Conservation (phyloP, 2,113 vertebrate species). For the Hippocampus zosterae region DNA sequence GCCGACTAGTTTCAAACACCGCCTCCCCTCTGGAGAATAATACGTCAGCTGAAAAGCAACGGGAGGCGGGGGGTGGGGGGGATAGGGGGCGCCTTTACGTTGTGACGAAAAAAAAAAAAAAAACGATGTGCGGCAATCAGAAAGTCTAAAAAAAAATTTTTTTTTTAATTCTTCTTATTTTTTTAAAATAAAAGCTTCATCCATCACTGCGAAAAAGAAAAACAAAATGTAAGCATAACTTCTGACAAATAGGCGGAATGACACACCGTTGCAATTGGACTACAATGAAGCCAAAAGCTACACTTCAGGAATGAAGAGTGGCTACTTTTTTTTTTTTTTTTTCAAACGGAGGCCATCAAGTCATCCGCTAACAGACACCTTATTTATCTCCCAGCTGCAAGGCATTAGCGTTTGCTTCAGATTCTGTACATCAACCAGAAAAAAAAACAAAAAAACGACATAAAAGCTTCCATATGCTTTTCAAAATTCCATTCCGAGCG, state of each 20-base stretch:
- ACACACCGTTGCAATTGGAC: background rate
- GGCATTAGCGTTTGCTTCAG: slow-evolving; percentile 88
- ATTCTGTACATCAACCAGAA: slow-evolving; percentile 86
- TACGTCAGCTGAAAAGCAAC: background rate
- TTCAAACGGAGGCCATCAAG: slow-evolving; percentile 32
- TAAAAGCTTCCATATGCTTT: slow-evolving; percentile 88
- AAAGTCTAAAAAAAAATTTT: too few relatives aligned
- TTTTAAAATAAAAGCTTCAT: too few relatives aligned
- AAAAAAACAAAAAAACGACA: slow-evolving; percentile 73
- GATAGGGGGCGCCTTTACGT: too few relatives aligned
- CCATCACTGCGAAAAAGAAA: too few relatives aligned
- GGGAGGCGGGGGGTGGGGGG: too few relatives aligned
- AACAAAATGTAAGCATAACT: too few relatives aligned
- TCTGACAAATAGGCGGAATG: background rate
- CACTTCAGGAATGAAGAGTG: background rate
- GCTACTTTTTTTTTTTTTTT: background rate
- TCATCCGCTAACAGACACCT: slow-evolving; percentile 51
- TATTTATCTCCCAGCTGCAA: slow-evolving; percentile 82
- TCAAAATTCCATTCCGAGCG: slow-evolving; percentile 78
- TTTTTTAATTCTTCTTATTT: too few relatives aligned
- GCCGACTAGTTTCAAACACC: slow-evolving; percentile 11
- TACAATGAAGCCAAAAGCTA: background rate
- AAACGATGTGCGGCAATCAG: too few relatives aligned
- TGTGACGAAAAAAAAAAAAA: too few relatives aligned
- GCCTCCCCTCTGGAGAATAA: background rate